A percentile compares a stretch with the other conserved stretches of the same genome.
phyloP scores from a whole-genome alignment of 2,797 vertebrate species.

The Taeniopygia guttata region DNA sequence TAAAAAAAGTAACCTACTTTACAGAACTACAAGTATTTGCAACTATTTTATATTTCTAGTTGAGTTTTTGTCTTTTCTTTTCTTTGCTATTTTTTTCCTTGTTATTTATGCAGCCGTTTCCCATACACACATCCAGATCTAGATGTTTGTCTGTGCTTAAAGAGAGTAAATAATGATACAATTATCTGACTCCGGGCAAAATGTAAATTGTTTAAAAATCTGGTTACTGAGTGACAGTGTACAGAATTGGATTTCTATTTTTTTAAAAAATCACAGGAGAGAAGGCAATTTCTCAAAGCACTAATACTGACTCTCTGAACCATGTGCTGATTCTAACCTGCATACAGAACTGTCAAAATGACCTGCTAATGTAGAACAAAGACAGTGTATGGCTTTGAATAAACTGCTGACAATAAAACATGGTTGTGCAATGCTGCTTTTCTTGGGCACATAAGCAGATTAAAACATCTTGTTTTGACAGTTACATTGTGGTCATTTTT shows the following conservation, averaged over 20 bases:
- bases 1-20: neutral
- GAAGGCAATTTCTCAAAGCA: neutral
- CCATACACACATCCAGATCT: neutral
- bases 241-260: neutral
- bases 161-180: constrained; percentile 1
- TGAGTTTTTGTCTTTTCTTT: no score
- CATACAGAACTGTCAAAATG: neutral
- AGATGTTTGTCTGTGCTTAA: neutral
- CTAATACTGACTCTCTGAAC: neutral
- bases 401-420: neutral
- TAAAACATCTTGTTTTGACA: neutral
- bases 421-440: neutral
- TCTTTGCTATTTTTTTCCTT: neutral
- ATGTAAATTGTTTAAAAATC: constrained; percentile 16
- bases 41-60: neutral
- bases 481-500: neutral
- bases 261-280: neutral
- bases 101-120: neutral
- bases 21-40: neutral
- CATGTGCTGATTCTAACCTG: neutral
- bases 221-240: neutral
- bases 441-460: neutral
- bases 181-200: constrained; percentile 21
- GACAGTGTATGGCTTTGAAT: neutral
- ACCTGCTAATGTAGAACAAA: neutral